phyloP scores from a whole-genome alignment of 2,888 invertebrate genomes.

The Tiphia femorata region DNA sequence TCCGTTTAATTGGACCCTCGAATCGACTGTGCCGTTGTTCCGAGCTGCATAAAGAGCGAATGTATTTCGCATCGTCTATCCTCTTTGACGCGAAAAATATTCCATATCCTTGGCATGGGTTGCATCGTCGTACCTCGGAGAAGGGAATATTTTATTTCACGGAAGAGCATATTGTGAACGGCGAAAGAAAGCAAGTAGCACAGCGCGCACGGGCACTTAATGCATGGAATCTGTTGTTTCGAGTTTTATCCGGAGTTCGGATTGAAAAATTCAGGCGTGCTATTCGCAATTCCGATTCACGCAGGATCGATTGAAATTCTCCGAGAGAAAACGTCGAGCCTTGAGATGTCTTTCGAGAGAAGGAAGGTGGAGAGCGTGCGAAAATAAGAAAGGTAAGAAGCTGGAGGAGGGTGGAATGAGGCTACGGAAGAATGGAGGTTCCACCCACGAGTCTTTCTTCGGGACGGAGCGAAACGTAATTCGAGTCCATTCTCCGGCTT shows the following conservation, averaged over 20 bases:
- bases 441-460: neutral
- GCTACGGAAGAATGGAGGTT: neutral
- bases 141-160: no score
- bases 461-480: constrained; percentile 32
- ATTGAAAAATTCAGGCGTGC: neutral
- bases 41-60: no score
- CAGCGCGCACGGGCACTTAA: no score
- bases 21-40: no score
- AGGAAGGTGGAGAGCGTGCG: neutral
- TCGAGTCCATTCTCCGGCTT: constrained; percentile 31
- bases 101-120: no score
- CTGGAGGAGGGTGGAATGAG: neutral
- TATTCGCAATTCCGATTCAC: constrained; percentile 5
- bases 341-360: constrained; percentile 10
- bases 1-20: no score
- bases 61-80: no score
- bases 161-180: constrained; percentile 1
- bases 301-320: constrained; percentile 19
- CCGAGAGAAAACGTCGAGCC: neutral
- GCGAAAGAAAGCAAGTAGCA: neutral
- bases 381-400: neutral
- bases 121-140: no score
- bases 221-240: no score
- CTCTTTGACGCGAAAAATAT: no score
- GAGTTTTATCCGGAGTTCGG: no score